Percentiles rank a stretch among this genome's conserved stretches.
These are phyloP conservation scores for Vireo griseus DNA, from an alignment of 2,797 vertebrate species.

Conservation along the genomic window DNA sequence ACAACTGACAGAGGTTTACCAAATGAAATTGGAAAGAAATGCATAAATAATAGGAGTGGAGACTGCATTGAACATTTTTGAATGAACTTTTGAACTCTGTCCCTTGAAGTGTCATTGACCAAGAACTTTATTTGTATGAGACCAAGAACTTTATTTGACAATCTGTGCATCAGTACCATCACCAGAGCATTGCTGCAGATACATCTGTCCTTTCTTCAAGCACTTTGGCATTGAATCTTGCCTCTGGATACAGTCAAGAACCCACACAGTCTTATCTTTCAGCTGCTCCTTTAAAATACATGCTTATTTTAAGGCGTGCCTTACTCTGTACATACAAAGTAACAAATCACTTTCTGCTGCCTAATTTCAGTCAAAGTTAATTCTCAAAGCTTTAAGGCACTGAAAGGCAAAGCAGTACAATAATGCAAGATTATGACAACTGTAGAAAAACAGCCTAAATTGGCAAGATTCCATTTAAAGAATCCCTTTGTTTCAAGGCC, in stretches of 20 bases:
- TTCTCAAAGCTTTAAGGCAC: slow-evolving; percentile 17
- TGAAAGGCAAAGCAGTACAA: neutral
- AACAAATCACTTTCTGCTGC: neutral
- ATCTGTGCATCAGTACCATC: neutral
- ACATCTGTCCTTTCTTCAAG: neutral
- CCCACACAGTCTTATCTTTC: neutral
- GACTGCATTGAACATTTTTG: neutral
- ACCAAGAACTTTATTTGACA: neutral
- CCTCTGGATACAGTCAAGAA: neutral
- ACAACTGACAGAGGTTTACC: neutral
- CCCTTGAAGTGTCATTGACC: neutral
- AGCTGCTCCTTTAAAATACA: neutral
- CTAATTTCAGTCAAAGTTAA: neutral
- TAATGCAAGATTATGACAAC: neutral
- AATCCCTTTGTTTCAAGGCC: neutral
- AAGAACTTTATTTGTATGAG: neutral
- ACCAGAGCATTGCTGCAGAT: neutral
- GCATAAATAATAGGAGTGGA: neutral
- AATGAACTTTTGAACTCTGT: neutral
- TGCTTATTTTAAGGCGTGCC: neutral
- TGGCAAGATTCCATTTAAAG: slow-evolving; percentile 22
- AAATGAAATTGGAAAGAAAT: neutral
- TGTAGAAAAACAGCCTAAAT: slow-evolving; percentile 26
- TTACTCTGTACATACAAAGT: neutral
- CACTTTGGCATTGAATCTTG: neutral